phyloP scores from a whole-genome alignment of 2,113 vertebrate genomes.

The Pholis gunnellus region DNA sequence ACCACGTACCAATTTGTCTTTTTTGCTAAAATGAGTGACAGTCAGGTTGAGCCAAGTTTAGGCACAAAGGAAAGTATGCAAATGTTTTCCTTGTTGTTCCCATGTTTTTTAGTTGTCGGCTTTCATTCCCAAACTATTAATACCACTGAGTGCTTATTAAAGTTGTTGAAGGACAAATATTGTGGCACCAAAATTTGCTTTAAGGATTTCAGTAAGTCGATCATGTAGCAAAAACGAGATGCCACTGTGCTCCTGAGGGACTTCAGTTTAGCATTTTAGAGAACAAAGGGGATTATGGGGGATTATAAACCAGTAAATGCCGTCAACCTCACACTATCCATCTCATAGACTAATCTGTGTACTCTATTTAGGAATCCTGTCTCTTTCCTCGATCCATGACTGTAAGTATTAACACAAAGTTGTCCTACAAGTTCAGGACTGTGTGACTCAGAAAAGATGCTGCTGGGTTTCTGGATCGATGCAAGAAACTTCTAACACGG shows the following conservation, averaged over 20 bases:
- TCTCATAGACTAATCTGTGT: conserved; percentile 12
- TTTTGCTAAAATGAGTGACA: neutral
- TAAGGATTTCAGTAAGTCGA: neutral
- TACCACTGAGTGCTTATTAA: neutral
- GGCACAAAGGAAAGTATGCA: neutral
- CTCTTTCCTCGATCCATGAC: neutral
- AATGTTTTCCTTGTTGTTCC: neutral
- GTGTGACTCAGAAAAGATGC: neutral
- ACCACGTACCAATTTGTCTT: neutral
- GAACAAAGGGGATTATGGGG: conserved; percentile 31
- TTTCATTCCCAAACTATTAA: neutral
- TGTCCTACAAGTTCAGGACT: neutral
- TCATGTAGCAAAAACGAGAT: neutral
- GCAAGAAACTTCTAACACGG: neutral
- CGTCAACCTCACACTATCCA: conserved; percentile 24
- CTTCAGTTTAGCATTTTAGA: neutral
- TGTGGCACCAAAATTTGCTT: neutral
- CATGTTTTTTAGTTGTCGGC: neutral
- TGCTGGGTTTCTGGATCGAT: neutral
- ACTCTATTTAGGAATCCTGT: neutral
- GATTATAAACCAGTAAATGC: conserved; percentile 41
- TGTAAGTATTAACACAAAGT: neutral
- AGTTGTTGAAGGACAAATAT: neutral
- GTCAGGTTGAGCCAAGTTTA: neutral
- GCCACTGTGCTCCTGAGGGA: neutral